phyloP scores from a whole-genome alignment of 2,797 vertebrate genomes.

The Podargus strigoides region DNA sequence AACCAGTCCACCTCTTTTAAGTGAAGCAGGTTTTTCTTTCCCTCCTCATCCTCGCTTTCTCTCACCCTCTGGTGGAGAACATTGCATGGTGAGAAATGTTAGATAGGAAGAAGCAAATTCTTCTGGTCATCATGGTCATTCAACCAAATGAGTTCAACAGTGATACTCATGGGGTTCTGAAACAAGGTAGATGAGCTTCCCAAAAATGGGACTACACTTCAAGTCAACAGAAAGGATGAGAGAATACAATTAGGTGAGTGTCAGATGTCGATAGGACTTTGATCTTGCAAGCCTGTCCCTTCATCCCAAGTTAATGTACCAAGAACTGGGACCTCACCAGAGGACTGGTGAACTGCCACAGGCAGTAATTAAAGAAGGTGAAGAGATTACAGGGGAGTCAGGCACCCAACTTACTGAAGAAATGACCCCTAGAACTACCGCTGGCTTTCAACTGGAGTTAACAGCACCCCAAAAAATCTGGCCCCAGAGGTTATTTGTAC shows the following conservation, averaged over 20 bases:
- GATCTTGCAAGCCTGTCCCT: not conserved
- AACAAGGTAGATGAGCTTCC: not conserved
- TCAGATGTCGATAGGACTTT: not conserved
- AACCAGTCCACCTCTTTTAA: not conserved
- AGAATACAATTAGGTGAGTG: not conserved
- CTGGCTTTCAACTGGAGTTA: not conserved
- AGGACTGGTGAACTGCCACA: not conserved
- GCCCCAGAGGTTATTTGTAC: not conserved
- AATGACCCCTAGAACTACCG: not conserved
- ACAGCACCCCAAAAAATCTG: not conserved
- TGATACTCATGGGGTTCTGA: not conserved
- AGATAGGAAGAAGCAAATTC: not conserved
- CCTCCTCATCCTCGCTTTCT: not conserved
- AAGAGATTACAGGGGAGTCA: not conserved
- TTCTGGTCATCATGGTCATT: not conserved
- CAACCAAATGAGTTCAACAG: not conserved
- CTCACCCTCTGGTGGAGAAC: not conserved
- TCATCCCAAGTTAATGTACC: not conserved
- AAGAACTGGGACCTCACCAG: not conserved
- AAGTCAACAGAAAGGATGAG: not conserved
- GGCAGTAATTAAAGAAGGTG: not conserved
- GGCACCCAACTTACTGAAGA: not conserved
- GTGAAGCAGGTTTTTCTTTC: not conserved
- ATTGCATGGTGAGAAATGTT: not conserved
- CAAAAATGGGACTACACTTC: not conserved